Evolutionary conservation across 1,140 invertebrate genomes (phyloP), one percentile per base, ranked within the genome.

Genomic region (Nixonia krombeini): DNA sequence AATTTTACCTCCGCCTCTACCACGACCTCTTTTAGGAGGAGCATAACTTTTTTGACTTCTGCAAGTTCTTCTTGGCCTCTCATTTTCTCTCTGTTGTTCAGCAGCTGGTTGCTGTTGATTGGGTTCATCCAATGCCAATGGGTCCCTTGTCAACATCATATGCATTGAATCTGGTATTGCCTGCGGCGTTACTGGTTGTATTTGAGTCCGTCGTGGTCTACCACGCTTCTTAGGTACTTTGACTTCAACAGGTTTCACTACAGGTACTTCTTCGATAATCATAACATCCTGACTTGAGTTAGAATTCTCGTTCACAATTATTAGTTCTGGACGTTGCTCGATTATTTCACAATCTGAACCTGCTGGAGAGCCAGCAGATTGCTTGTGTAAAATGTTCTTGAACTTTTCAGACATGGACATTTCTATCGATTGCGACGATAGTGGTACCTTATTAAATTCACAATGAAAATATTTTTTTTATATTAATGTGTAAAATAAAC

Each of bases 211-310:
- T 33, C 82, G 65, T 0, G 84, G 84, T 50, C 83, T 79, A 12
- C 83, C 83, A 23, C 83, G 67, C 41, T 82, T 84, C 23, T 80
- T 84, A 0, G 82, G 83, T 3, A 80, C 40, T 50, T 84, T 85
- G 0, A 55, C 58, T 45, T 81, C 78, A 0, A 75, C 28, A 8
- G 67, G 62, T 47, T 72, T 76, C 2, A 51, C 18, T 0, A 74
- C 50, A 12, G 78, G 68, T 5, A 85, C 79, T 33, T 85, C 84
- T 13, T 85, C 84, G 26, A 85, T 85, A 1, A 85, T 85, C 62
- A 85, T 78, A 5, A 85, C 78, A 28, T 85, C 84, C 29, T 85
- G 83, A 45, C 84, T 85, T 1, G 84, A 85, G 37, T 85, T 85
- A 0, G 84, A 85, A 42, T 85, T 85, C 18, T 85, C 83, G 42